Percentiles rank a stretch among this genome's conserved stretches.
These are phyloP conservation scores for Etia nguti DNA, from an alignment of 2,113 vertebrate species.

Conservation along the genomic window DNA sequence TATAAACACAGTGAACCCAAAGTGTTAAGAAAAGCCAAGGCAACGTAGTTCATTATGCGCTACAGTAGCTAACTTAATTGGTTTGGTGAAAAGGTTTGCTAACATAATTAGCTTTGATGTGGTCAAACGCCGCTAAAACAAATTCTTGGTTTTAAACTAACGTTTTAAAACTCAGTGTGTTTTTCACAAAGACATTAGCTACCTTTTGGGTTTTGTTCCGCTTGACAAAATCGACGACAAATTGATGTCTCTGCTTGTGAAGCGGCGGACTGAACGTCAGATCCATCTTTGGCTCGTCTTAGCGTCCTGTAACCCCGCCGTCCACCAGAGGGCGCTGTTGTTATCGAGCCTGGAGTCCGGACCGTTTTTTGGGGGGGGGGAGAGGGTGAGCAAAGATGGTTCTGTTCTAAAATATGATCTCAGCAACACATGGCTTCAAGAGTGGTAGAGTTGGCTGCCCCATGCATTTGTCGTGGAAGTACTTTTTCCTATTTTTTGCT, in stretches of 20 bases:
- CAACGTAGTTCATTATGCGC: neutral
- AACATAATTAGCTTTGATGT: neutral
- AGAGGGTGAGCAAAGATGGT: neutral
- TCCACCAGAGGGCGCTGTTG: neutral
- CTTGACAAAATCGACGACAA: conserved; percentile 81
- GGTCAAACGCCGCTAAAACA: neutral
- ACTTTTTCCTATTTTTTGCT: no score
- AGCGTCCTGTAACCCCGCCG: rapidly evolving
- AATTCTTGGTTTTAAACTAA: neutral
- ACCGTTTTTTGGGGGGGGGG: rapidly evolving
- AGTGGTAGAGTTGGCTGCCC: neutral
- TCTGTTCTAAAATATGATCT: neutral
- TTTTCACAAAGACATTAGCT: neutral
- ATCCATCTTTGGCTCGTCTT: neutral
- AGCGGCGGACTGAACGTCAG: conserved; percentile 80
- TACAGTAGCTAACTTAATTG: neutral
- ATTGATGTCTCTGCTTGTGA: conserved; percentile 81
- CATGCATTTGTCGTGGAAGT: neutral
- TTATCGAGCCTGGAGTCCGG: neutral
- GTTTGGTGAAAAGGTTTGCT: neutral
- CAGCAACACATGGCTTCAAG: neutral
- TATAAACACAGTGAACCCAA: neutral
- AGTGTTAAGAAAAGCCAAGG: neutral
- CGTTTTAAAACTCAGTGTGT: rapidly evolving
- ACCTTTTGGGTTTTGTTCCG: conserved; percentile 82